Percentiles rank a stretch among this genome's conserved stretches.
Evolutionary conservation across 2,113 vertebrate genomes (phyloP).

Genomic region (Ammospiza nelsoni): DNA sequence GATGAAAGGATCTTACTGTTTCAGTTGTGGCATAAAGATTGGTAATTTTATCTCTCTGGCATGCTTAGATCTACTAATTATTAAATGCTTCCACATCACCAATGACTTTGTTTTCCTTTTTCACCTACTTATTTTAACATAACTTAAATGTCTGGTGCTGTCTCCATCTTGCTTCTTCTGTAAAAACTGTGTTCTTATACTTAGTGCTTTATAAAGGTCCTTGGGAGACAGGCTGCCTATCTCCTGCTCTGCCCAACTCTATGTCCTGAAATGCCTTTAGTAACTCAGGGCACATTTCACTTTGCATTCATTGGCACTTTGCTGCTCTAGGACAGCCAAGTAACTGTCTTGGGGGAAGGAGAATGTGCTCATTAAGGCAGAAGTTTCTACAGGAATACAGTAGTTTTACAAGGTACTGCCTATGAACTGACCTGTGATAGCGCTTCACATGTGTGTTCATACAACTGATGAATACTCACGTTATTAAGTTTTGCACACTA

Average conservation of each 20-base stretch:
- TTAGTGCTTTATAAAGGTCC: neutral
- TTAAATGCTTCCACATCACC: neutral
- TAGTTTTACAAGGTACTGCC: neutral
- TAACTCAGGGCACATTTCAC: neutral
- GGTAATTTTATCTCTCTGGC: neutral
- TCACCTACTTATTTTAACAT: neutral
- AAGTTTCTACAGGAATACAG: neutral
- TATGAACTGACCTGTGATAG: neutral
- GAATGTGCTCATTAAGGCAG: fast-evolving
- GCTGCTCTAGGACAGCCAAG: neutral
- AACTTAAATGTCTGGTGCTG: neutral
- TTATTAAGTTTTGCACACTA: neutral
- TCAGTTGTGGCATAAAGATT: neutral
- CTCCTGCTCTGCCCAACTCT: neutral
- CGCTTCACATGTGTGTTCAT: neutral
- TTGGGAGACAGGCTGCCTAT: neutral
- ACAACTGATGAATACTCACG: fast-evolving
- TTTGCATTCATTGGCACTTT: neutral
- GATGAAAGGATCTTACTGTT: neutral
- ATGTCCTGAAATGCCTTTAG: neutral
- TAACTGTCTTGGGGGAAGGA: neutral
- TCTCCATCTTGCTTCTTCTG: fast-evolving
- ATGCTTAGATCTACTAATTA: neutral
- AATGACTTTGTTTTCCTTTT: neutral
- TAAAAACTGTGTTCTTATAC: neutral